A percentile compares a stretch with the other conserved stretches of the same genome.
Conservation (phyloP, 1,140 invertebrate genomes). For the Heliconius himera region DNA sequence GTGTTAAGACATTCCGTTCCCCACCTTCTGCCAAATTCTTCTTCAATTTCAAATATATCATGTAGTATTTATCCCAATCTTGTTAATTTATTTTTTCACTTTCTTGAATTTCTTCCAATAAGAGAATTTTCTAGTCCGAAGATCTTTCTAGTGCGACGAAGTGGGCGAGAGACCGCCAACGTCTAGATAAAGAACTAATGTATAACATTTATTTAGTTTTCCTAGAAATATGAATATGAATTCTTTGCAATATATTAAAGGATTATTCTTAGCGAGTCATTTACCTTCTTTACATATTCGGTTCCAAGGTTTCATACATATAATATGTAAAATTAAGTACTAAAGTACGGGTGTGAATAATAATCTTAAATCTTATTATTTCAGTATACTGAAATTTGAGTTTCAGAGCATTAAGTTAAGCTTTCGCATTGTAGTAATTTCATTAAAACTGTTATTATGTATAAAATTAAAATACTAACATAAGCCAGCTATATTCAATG, state of each 20-base stretch:
- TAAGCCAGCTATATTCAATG: neutral
- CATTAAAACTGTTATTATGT: neutral
- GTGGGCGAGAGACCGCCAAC: too few relatives aligned
- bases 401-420: neutral
- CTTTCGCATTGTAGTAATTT: neutral
- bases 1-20: too few relatives aligned
- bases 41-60: too few relatives aligned
- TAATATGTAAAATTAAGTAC: neutral
- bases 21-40: too few relatives aligned
- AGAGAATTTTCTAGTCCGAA: too few relatives aligned
- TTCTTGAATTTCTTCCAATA: too few relatives aligned
- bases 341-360: neutral
- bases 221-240: neutral
- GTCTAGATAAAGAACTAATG: neutral
- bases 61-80: too few relatives aligned
- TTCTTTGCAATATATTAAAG: too few relatives aligned
- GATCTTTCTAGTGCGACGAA: too few relatives aligned
- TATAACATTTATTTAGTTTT: neutral
- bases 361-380: neutral
- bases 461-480: neutral
- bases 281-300: neutral
- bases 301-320: neutral
- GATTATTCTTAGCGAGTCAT: neutral
- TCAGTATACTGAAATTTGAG: neutral
- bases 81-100: too few relatives aligned